Base-by-base conservation (phyloP, 64 coral and sea anemone species). In the Montipora sp. region DNA sequence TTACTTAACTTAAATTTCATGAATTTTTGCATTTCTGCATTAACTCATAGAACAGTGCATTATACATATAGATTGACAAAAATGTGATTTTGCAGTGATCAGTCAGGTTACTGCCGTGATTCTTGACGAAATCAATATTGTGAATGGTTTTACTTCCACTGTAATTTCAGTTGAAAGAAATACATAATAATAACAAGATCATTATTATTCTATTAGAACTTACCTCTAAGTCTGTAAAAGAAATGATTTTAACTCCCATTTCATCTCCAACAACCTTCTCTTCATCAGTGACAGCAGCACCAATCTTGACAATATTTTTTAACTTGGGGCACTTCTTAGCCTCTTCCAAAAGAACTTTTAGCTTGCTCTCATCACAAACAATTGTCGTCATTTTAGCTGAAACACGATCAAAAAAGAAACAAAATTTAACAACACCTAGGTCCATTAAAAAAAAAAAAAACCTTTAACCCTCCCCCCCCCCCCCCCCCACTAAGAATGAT, bases 301-400 rank as follows among this genome's bases (percentile, higher is more conserved):
- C 89, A 78, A 97, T 93, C 43, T 97, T 97, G 7, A 97, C 68
- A 4, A 97, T 66, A 48, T 88, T 94, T 53, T 92, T 97, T 9
- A 97, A 75, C 20, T 89, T 92, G 19, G 89, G 73, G 18, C 95
- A 97, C 15, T 89, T 85, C 19, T 89, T 49, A 77, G 53, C 78
- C 87, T 89, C 75, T 79, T 91, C 88, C 23, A 97, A 77, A 6
- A 97, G 71, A 23, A 91, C 20, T 0, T 93, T 87, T 21, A 97
- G 94, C 65, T 97, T 97, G 16, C 81, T 75, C 61, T 84, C 91
- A 91, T 97, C 95, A 84, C 95, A 97, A 24, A 97, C 95, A 1
- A 97, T 92, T 7, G 92, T 97, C 21, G 46, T 80, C 95, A 97
- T 94, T 97, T 97, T 74, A 47, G 92, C 92, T 92, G 75, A 85